Evolutionary conservation across 2,888 invertebrate genomes (phyloP).

Genomic region (Thecophora atra): DNA sequence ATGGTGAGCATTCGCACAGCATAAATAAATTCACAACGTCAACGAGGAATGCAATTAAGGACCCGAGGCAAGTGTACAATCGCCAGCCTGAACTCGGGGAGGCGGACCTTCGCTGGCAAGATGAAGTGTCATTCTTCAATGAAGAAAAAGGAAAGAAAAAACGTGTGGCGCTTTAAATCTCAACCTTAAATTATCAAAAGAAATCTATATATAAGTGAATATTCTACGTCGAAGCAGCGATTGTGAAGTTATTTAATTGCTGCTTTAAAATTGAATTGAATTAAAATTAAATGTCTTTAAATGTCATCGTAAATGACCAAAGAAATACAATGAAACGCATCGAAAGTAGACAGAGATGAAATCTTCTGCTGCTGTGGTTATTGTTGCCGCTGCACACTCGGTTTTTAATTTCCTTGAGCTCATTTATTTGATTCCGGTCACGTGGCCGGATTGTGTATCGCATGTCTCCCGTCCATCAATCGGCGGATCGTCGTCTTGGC

Average conservation of each 20-base stretch:
- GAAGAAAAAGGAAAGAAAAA: too few species aligned
- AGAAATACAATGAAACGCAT: too few species aligned
- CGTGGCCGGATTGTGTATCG: conserved; percentile 41
- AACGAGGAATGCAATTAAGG: conserved; percentile 28
- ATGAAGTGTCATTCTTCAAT: neutral
- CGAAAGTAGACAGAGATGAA: conserved; percentile 33
- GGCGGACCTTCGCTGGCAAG: neutral
- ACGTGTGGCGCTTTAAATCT: too few species aligned
- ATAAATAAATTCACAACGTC: conserved; percentile 21
- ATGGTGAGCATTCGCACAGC: neutral
- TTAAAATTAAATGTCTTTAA: conserved; percentile 36
- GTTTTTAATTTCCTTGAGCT: conserved; percentile 25
- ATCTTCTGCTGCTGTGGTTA: conserved; percentile 42
- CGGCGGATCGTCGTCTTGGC: neutral
- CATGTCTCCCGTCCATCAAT: neutral
- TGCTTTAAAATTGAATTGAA: conserved; percentile 3
- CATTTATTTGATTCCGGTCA: conserved; percentile 51
- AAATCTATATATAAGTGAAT: neutral
- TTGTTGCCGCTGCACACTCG: neutral
- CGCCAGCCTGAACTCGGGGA: neutral
- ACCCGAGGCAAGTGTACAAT: neutral
- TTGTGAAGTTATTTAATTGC: conserved; percentile 22
- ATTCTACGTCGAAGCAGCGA: conserved; percentile 34
- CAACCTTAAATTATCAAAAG: neutral
- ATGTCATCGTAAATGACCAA: too few species aligned